phyloP scores from a whole-genome alignment of 1,140 invertebrate species.

The Cydia pomonella region DNA sequence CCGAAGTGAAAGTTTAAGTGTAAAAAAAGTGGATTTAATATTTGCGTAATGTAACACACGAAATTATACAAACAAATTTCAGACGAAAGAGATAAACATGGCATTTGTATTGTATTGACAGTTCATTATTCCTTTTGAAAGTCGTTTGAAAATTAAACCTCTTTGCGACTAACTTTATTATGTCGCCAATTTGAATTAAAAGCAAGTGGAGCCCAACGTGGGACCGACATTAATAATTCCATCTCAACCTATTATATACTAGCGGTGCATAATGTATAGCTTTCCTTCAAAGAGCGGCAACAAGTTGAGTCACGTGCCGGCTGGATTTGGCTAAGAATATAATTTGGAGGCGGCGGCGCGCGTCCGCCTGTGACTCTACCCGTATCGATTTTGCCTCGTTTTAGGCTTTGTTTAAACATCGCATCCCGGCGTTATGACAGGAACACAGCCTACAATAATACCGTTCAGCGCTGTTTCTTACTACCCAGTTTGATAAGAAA shows the following conservation, averaged over 20 bases:
- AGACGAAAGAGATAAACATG: too few species aligned
- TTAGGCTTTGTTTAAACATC: constrained; percentile 63
- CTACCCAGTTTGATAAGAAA: background rate
- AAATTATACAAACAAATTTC: background rate
- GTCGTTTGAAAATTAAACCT: background rate
- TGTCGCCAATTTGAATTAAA: constrained; percentile 5
- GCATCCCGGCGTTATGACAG: constrained; percentile 40
- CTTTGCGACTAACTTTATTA: background rate
- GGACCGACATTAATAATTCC: constrained; percentile 53
- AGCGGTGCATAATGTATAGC: constrained; percentile 37
- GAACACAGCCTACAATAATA: constrained; percentile 5
- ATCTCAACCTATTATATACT: constrained; percentile 48
- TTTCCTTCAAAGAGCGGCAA: constrained; percentile 57
- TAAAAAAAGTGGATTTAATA: too few species aligned
- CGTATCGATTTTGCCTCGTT: constrained; percentile 72
- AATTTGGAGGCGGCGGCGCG: constrained; percentile 66
- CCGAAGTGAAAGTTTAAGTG: too few species aligned
- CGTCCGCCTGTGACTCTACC: constrained; percentile 62
- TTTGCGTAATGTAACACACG: too few species aligned
- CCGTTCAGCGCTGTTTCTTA: background rate
- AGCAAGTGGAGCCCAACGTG: constrained; percentile 55
- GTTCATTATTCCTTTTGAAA: background rate
- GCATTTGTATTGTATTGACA: background rate
- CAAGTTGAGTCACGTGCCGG: constrained; percentile 76
- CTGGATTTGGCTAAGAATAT: constrained; percentile 65